A percentile compares a stretch with the other conserved stretches of the same genome.
Evolutionary conservation across 2,888 invertebrate species (phyloP).

Genomic region (Tupiocoris notatus): DNA sequence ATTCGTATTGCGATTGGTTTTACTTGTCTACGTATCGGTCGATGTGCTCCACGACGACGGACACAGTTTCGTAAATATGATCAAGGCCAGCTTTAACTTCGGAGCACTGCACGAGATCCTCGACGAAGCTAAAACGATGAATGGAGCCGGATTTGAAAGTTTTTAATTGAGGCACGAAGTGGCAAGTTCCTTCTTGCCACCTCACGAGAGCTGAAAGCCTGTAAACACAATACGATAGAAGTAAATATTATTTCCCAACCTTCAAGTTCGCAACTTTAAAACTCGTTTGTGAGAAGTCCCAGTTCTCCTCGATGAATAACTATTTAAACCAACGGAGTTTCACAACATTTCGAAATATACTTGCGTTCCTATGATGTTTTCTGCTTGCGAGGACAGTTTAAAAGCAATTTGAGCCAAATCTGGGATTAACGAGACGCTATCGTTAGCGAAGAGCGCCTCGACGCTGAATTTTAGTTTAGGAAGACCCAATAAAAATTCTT

Average conservation of each 20-base stretch:
- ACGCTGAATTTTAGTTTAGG: constrained; percentile 12
- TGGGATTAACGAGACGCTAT: background rate
- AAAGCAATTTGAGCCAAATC: constrained; percentile 7
- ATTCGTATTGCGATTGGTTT: too few species aligned
- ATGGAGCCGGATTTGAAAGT: background rate
- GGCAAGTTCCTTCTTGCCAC: constrained; percentile 40
- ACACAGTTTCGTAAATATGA: constrained; percentile 26
- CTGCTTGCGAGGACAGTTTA: constrained; percentile 15
- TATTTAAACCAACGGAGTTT: background rate
- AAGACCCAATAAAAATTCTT: constrained; percentile 24
- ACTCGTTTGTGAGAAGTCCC: background rate
- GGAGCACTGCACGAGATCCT: constrained; percentile 21
- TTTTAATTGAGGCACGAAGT: constrained; percentile 10
- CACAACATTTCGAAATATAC: background rate
- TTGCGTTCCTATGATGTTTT: constrained; percentile 27
- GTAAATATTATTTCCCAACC: background rate
- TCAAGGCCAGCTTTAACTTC: constrained; percentile 18
- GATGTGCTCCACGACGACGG: constrained; percentile 12
- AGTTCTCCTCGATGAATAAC: background rate
- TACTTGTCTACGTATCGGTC: constrained; percentile 31
- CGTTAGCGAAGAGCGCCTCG: background rate
- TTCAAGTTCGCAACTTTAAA: background rate
- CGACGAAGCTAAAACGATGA: constrained; percentile 26
- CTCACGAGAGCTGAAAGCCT: constrained; percentile 18
- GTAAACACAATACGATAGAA: constrained; percentile 12